Percentiles rank a stretch among this genome's conserved stretches.
Evolutionary conservation across 2,113 vertebrate species (phyloP).

Genomic region (Thamnaconus septentrionalis): DNA sequence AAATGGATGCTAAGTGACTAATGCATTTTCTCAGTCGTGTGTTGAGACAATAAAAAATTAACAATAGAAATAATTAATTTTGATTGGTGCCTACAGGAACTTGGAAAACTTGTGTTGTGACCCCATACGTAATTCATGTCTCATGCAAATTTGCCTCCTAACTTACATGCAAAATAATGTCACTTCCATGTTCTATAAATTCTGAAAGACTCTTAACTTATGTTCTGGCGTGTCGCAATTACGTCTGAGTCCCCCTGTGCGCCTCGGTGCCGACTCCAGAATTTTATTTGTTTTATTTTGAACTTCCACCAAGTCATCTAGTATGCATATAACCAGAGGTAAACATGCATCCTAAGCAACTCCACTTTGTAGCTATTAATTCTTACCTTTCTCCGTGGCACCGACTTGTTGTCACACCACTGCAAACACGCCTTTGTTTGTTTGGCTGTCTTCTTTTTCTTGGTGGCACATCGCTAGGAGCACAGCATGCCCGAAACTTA

Average conservation of each 20-base stretch:
- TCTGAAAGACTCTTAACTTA: conserved; percentile 78
- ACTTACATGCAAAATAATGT: conserved; percentile 75
- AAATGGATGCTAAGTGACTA: conserved; percentile 84
- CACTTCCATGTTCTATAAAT: conserved; percentile 72
- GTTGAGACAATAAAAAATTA: conserved; percentile 88
- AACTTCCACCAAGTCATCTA: conserved; percentile 70
- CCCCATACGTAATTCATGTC: conserved; percentile 83
- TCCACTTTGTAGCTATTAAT: conserved; percentile 81
- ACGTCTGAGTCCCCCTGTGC: conserved; percentile 50
- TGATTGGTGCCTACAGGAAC: conserved; percentile 84
- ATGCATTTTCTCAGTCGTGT: conserved; percentile 87
- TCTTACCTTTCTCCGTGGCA: conserved; percentile 72
- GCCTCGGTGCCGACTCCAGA: conserved; percentile 45
- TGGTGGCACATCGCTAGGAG: conserved; percentile 48
- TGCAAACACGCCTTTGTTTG: conserved; percentile 66
- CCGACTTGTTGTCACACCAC: conserved; percentile 54
- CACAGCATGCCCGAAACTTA: conserved; percentile 48
- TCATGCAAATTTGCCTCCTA: conserved; percentile 74
- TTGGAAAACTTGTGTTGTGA: conserved; percentile 81
- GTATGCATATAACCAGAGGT: conserved; percentile 80
- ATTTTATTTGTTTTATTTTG: conserved; percentile 72
- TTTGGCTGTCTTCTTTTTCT: conserved; percentile 56
- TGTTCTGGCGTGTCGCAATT: conserved; percentile 75
- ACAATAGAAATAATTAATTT: conserved; percentile 86
- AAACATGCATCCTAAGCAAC: conserved; percentile 73